Conservation (phyloP, 2,888 invertebrate species). For the Atrina japonica region DNA sequence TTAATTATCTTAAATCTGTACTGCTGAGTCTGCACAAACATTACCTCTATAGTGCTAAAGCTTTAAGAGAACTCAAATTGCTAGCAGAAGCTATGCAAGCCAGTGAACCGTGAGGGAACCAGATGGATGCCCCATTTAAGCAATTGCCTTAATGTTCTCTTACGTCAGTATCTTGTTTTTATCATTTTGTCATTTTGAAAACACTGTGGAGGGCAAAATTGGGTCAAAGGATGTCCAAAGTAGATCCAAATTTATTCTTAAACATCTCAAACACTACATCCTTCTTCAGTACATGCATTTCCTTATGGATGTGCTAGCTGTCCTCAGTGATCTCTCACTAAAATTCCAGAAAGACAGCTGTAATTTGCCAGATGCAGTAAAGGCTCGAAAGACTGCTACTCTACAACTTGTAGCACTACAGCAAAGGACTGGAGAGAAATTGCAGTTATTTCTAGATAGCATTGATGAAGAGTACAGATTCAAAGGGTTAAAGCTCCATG, state of each 20-base stretch:
- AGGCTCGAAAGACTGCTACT: conserved; percentile 45
- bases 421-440: conserved; percentile 34
- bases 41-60: conserved; percentile 50
- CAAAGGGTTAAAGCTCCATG: conserved; percentile 26
- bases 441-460: conserved; percentile 35
- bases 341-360: conserved; percentile 46
- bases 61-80: conserved; percentile 44
- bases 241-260: conserved; percentile 32
- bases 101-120: conserved; percentile 48
- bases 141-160: conserved; percentile 31
- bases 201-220: conserved; percentile 34
- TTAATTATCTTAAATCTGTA: conserved; percentile 41
- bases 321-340: conserved; percentile 41
- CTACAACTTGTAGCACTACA: conserved; percentile 38
- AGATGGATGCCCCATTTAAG: conserved; percentile 50
- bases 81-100: conserved; percentile 47
- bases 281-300: conserved; percentile 48
- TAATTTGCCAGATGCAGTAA: conserved; percentile 34
- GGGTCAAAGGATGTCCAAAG: conserved; percentile 39
- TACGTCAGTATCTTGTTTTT: conserved; percentile 34
- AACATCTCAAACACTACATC: conserved; percentile 39
- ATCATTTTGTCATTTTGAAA: conserved; percentile 47
- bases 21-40: conserved; percentile 47
- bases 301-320: conserved; percentile 36
- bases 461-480: conserved; percentile 29